phyloP scores from a whole-genome alignment of 1,140 invertebrate species.

The Nixonia krombeini region DNA sequence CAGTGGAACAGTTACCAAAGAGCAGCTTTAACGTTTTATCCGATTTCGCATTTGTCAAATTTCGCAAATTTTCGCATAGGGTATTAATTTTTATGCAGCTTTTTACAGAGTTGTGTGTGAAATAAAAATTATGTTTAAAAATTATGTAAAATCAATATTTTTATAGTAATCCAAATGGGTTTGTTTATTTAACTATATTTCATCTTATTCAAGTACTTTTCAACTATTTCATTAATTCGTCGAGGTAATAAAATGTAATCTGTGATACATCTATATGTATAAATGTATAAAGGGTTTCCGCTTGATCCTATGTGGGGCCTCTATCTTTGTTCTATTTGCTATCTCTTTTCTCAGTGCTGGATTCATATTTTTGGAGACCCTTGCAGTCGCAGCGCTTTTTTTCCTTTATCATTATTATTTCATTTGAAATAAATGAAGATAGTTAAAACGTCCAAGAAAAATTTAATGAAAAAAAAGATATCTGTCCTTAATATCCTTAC shows the following conservation, averaged over 20 bases:
- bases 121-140: no score
- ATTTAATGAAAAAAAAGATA: background rate
- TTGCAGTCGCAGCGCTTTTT: no score
- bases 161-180: no score
- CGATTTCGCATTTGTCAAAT: no score
- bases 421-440: background rate
- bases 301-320: slow-evolving; percentile 32
- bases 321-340: slow-evolving; percentile 24
- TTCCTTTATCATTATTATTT: background rate
- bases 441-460: background rate
- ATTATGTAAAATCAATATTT: no score
- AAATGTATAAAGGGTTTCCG: slow-evolving; percentile 35
- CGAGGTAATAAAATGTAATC: slow-evolving; percentile 21
- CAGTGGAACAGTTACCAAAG: no score
- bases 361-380: slow-evolving; percentile 1
- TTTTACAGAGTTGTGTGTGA: no score
- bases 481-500: no score
- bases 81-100: no score
- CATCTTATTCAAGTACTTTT: slow-evolving; percentile 7
- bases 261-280: slow-evolving; percentile 10
- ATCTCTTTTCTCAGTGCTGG: slow-evolving; percentile 31
- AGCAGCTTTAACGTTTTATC: background rate
- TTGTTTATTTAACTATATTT: background rate
- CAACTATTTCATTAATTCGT: slow-evolving; percentile 1
- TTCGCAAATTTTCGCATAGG: no score